Conservation (phyloP, 2,888 invertebrate species). For the Cosmia trapezina region DNA sequence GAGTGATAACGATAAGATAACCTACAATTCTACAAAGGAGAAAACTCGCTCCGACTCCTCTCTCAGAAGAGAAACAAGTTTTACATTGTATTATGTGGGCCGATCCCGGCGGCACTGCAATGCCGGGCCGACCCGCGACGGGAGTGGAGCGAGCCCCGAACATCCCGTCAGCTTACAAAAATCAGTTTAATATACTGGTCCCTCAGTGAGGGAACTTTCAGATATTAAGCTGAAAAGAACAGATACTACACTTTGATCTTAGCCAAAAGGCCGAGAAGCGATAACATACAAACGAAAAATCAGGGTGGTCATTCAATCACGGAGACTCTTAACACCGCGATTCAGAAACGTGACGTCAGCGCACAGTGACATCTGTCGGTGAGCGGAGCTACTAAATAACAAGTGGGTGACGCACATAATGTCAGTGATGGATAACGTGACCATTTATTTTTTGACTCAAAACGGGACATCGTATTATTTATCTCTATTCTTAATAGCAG, state of each 20-base stretch:
- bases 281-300: rapidly evolving
- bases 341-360: constrained; percentile 3
- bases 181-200: constrained; percentile 6
- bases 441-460: too few relatives aligned
- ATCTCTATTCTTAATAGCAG: too few relatives aligned
- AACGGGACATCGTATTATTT: too few relatives aligned
- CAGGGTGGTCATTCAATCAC: neutral
- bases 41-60: too few relatives aligned
- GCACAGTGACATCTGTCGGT: constrained; percentile 15
- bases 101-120: too few relatives aligned
- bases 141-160: too few relatives aligned
- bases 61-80: too few relatives aligned
- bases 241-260: constrained; percentile 4
- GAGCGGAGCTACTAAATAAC: neutral
- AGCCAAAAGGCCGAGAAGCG: constrained; percentile 8
- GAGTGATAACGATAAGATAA: too few relatives aligned
- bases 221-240: constrained; percentile 10
- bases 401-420: neutral
- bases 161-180: neutral
- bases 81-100: too few relatives aligned
- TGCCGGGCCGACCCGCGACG: too few relatives aligned
- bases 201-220: constrained; percentile 8
- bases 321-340: constrained; percentile 7
- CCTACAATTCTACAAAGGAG: too few relatives aligned
- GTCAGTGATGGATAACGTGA: too few relatives aligned